These are phyloP conservation scores for Neoitamus cyanurus DNA, from an alignment of 2,888 invertebrate species.

Conservation along the genomic window DNA sequence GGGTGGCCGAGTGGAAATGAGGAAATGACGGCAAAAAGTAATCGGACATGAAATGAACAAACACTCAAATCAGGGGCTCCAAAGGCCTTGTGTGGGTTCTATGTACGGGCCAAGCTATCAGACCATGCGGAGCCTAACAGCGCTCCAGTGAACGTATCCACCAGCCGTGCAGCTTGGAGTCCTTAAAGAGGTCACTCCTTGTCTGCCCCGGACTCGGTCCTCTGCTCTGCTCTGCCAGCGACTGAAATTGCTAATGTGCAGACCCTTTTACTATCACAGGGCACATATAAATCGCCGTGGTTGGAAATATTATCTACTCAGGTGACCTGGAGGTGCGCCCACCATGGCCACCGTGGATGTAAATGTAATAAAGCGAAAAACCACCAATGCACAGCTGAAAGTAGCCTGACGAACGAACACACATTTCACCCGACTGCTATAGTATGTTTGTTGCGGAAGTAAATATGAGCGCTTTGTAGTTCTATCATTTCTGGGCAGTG, in stretches of 20 bases:
- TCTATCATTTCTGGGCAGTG: conserved; percentile 9
- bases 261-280: conserved; percentile 19
- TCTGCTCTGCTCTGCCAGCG: neutral
- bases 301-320: neutral
- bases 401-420: neutral
- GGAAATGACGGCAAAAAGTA: conserved; percentile 38
- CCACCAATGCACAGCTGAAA: neutral
- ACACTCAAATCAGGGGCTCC: conserved; percentile 28
- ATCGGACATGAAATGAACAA: conserved; percentile 44
- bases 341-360: neutral
- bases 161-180: neutral
- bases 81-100: neutral
- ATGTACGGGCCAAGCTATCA: neutral
- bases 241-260: conserved; percentile 28
- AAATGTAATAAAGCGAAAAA: conserved; percentile 28
- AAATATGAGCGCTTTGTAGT: conserved; percentile 39
- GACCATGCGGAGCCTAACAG: neutral
- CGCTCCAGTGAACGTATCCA: neutral
- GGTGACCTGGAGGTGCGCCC: neutral
- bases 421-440: neutral
- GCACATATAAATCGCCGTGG: neutral
- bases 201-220: neutral
- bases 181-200: conserved; percentile 30
- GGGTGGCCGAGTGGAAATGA: conserved; percentile 2
- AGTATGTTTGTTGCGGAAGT: conserved; percentile 22